A percentile compares a stretch with the other conserved stretches of the same genome.
These are phyloP conservation scores for Protonibea diacanthus DNA, from an alignment of 2,797 vertebrate genomes.

Conservation along the genomic window DNA sequence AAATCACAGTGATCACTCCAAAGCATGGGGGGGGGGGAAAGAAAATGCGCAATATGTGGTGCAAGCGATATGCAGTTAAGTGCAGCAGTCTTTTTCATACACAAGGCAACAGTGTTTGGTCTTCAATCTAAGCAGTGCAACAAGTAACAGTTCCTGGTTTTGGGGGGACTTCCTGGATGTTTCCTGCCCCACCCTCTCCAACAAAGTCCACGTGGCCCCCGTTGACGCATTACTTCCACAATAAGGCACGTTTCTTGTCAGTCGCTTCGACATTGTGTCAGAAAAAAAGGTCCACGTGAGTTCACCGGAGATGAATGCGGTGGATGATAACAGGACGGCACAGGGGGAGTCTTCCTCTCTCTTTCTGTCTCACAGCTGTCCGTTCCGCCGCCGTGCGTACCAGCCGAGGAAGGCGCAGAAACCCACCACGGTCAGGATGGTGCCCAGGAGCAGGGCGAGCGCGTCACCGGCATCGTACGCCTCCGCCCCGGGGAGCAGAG, in stretches of 20 bases:
- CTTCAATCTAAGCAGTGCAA: conserved; percentile 30
- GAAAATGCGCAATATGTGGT: not conserved
- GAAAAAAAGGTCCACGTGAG: not conserved
- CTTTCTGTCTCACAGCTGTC: conserved; percentile 80
- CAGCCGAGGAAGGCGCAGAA: conserved; percentile 93
- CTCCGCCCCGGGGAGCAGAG: conserved; percentile 83
- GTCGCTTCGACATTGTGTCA: conserved; percentile 23
- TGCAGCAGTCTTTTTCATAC: conserved; percentile 35
- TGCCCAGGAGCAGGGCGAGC: conserved; percentile 88
- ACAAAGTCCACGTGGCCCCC: conserved; percentile 24
- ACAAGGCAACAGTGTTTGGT: conserved; percentile 54
- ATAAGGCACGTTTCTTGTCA: conserved; percentile 69
- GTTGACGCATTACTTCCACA: conserved; percentile 13
- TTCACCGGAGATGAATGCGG: not conserved
- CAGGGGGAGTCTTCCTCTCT: conserved; percentile 42
- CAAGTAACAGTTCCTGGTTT: conserved; percentile 17
- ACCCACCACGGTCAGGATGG: conserved; percentile 86
- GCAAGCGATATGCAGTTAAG: not conserved
- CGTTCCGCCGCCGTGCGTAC: conserved; percentile 91
- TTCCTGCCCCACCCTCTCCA: not conserved
- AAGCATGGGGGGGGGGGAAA: not conserved
- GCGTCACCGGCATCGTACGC: conserved; percentile 92
- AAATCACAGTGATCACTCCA: conserved; percentile 33
- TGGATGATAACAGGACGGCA: not conserved
- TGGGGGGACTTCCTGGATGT: conserved; percentile 60